A percentile compares a stretch with the other conserved stretches of the same genome.
These are phyloP conservation scores for Loxodonta africana DNA, from an alignment of 2,113 vertebrate species.

Conservation along the genomic window DNA sequence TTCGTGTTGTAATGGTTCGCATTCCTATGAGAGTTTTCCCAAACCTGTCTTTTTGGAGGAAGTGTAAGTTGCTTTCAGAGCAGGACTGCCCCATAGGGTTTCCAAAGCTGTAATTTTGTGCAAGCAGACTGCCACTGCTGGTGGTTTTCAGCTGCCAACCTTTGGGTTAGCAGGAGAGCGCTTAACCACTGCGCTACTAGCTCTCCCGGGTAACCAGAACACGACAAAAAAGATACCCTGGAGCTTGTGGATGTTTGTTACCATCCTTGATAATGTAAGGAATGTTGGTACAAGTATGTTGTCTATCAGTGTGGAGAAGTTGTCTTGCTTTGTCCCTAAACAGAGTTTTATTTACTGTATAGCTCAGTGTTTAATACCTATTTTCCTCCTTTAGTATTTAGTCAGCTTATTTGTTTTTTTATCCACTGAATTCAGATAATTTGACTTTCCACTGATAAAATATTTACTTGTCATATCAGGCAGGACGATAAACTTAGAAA, in stretches of 20 bases:
- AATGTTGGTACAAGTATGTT: background rate
- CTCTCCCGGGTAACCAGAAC: background rate
- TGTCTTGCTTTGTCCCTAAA: background rate
- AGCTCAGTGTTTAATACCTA: background rate
- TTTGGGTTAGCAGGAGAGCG: too few relatives aligned
- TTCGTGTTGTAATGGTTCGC: background rate
- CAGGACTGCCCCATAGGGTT: too few relatives aligned
- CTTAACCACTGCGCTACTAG: too few relatives aligned
- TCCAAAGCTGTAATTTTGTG: too few relatives aligned
- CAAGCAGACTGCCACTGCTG: too few relatives aligned
- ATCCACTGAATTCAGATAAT: background rate
- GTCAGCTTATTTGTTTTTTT: slow-evolving; percentile 28
- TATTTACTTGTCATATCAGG: slow-evolving; percentile 74
- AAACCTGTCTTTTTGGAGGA: slow-evolving; percentile 47
- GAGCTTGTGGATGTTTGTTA: background rate
- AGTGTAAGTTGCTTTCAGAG: background rate
- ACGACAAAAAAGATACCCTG: background rate
- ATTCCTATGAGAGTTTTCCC: slow-evolving; percentile 43
- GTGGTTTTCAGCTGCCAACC: too few relatives aligned
- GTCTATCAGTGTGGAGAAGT: background rate
- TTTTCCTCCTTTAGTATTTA: background rate
- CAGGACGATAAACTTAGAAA: slow-evolving; percentile 76
- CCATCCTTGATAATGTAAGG: background rate
- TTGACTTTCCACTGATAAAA: slow-evolving; percentile 74
- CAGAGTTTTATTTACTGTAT: background rate